phyloP scores from a whole-genome alignment of 92 coral and sea anemone genomes.

The Porites rus region DNA sequence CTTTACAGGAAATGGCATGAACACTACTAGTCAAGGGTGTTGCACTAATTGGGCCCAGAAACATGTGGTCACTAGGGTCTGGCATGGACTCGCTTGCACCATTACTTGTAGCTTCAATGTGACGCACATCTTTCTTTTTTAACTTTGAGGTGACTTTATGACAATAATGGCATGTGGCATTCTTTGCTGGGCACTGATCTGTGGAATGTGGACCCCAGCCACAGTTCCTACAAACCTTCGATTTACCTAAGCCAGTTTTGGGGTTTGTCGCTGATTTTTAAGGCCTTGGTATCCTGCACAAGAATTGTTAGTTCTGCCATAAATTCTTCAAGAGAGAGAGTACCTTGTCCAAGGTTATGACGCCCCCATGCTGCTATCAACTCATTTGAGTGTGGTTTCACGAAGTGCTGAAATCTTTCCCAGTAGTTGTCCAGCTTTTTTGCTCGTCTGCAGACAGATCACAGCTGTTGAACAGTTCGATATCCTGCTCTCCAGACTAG shows the following conservation, averaged over 20 bases:
- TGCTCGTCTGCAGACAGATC: slow-evolving; percentile 46
- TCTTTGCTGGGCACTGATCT: slow-evolving; percentile 51
- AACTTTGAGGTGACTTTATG: slow-evolving; percentile 47
- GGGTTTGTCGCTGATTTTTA: not conserved
- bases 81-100: not conserved
- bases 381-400: slow-evolving; percentile 44
- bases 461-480: slow-evolving; percentile 64
- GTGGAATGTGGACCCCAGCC: slow-evolving; percentile 45
- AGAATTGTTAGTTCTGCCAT: slow-evolving; percentile 51
- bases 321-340: slow-evolving; percentile 55
- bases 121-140: slow-evolving; percentile 35
- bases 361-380: slow-evolving; percentile 55
- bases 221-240: slow-evolving; percentile 35
- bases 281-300: not conserved
- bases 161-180: slow-evolving; percentile 44
- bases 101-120: slow-evolving; percentile 32
- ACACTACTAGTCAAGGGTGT: slow-evolving; percentile 39
- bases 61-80: slow-evolving; percentile 8
- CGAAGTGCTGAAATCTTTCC: slow-evolving; percentile 40
- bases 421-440: slow-evolving; percentile 44
- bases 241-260: not conserved
- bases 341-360: slow-evolving; percentile 54
- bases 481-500: slow-evolving; percentile 48
- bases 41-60: slow-evolving; percentile 46
- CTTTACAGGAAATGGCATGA: slow-evolving; percentile 31